Conservation (phyloP, 2,797 vertebrate species). For the Sebastes nivosus region DNA sequence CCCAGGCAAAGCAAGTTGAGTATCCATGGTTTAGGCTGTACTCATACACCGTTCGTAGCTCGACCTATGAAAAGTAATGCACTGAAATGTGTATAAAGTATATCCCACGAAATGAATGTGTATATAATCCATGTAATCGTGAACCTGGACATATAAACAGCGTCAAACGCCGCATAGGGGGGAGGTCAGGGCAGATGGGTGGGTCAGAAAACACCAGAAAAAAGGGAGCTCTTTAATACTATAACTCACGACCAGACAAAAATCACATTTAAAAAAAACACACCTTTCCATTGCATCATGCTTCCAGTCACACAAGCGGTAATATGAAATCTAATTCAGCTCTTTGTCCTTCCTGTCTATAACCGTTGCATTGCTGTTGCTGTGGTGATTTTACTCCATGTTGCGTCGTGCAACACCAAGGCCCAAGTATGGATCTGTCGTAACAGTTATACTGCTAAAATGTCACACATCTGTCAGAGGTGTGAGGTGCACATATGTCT, state of each 20-base stretch:
- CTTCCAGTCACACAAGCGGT: background rate
- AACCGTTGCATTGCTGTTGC: conserved; percentile 5
- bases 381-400: conserved; percentile 23
- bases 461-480: conserved; percentile 62
- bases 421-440: conserved; percentile 54
- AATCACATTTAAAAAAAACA: conserved; percentile 13
- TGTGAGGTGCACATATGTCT: conserved; percentile 70
- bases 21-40: background rate
- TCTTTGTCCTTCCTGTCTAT: conserved; percentile 17
- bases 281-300: background rate
- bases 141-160: fast-evolving
- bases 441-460: conserved; percentile 68
- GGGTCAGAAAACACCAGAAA: too few relatives aligned
- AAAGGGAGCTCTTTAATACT: too few relatives aligned
- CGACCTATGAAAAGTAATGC: too few relatives aligned
- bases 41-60: too few relatives aligned
- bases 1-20: background rate
- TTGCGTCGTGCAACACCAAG: conserved; percentile 55
- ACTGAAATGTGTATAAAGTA: too few relatives aligned
- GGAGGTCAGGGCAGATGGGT: too few relatives aligned
- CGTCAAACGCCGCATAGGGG: too few relatives aligned
- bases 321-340: conserved; percentile 8
- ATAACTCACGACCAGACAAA: background rate
- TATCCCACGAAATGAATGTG: too few relatives aligned
- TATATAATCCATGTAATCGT: too few relatives aligned